Evolutionary conservation across 1,140 invertebrate species (phyloP), one percentile per base, ranked within the genome.

Genomic region (Drosophila teissieri): DNA sequence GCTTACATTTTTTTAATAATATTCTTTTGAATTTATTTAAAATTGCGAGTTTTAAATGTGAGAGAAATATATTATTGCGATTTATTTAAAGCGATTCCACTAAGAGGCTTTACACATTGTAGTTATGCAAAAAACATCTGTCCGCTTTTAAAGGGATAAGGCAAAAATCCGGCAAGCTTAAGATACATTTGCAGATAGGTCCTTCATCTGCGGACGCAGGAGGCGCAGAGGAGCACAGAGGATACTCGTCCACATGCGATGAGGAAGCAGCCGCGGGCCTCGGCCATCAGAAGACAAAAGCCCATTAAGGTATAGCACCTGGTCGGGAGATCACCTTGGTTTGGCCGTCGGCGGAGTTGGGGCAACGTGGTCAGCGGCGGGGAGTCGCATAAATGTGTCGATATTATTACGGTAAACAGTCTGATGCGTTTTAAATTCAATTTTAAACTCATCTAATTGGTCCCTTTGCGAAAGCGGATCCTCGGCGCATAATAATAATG

Each of bases 351-450:
- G 19, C 64, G 63, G 42, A 45, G 37, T 40, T 24, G 19, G 17
- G n/a, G 27, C 17, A 39, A 2, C 48, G 46, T 19, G 55, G n/a
- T 17, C 39, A 19, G 40, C 34, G 39, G 7, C 2, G 31, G 8
- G 10, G 62, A 64, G 54, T 44, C 34, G 56, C 82, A 80, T 89
- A 89, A 88, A 88, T 88, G 84, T 88, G 84, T 88, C 78, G 84
- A 88, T 88, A 89, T 89, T 88, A 88, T 88, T 88, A 88, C 84
- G 73, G 84, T 89, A 89, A 88, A 89, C 85, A 89, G 77, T 56
- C 73, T 89, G 84, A 88, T 88, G 84, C 69, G 73, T 89, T 89
- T 88, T 88, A 88, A 89, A 88, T 88, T 88, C 84, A 88, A 80
- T 88, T 70, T 88, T 80, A 84, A 80, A 72, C 73, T 70, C 82